Conservation (phyloP, 2,888 invertebrate genomes). For the Meloe dianella region DNA sequence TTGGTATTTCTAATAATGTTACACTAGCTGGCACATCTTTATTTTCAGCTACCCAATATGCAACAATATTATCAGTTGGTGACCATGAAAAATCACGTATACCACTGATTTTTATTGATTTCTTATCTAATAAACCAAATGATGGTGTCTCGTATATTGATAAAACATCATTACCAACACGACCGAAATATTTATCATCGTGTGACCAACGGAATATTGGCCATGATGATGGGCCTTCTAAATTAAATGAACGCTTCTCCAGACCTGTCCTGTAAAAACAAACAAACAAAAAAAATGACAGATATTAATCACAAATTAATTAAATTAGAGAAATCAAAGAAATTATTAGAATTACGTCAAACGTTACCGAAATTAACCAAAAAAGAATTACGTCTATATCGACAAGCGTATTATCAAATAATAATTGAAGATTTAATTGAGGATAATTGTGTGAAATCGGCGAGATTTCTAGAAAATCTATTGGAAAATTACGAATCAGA, state of each 20-base stretch:
- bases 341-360: conserved; percentile 44
- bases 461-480: conserved; percentile 63
- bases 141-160: conserved; percentile 97
- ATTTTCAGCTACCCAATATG: conserved; percentile 98
- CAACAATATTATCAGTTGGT: conserved; percentile 93
- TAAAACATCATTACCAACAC: conserved; percentile 78
- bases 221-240: conserved; percentile 81
- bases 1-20: conserved; percentile 90
- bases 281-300: conserved; percentile 12
- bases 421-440: conserved; percentile 64
- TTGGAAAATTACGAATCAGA: conserved; percentile 63
- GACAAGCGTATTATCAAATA: conserved; percentile 63
- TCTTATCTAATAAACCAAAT: conserved; percentile 92
- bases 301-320: neutral
- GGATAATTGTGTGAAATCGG: conserved; percentile 60
- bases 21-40: conserved; percentile 96
- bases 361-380: conserved; percentile 52
- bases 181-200: conserved; percentile 93
- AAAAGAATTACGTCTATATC: conserved; percentile 49
- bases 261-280: conserved; percentile 72
- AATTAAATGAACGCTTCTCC: conserved; percentile 89
- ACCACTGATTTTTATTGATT: conserved; percentile 88
- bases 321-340: conserved; percentile 13
- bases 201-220: conserved; percentile 97
- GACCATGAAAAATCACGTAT: conserved; percentile 98